These are phyloP conservation scores for Liparis tanakae DNA, from an alignment of 2,797 vertebrate species.

Conservation along the genomic window DNA sequence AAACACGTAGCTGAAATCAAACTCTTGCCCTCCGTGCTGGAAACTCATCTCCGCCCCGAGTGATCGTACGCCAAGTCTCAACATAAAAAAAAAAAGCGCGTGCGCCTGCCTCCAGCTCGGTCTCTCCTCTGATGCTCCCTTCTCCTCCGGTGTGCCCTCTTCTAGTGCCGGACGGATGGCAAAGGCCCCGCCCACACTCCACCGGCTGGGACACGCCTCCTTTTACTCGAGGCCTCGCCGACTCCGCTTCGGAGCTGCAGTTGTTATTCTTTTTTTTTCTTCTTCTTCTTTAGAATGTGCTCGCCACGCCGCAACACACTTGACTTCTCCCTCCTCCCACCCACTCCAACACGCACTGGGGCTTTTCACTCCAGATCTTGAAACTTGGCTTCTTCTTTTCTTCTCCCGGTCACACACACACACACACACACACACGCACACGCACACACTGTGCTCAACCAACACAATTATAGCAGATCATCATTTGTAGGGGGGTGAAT, in stretches of 20 bases:
- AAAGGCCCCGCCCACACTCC: constrained; percentile 65
- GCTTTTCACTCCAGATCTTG: constrained; percentile 63
- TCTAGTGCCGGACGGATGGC: constrained; percentile 60
- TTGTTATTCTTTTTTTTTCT: constrained; percentile 38
- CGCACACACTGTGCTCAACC: constrained; percentile 24
- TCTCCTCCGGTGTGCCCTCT: constrained; percentile 38
- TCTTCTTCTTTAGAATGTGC: constrained; percentile 20
- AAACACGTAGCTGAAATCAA: constrained; percentile 91
- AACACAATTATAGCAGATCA: constrained; percentile 45
- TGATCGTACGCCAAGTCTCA: constrained; percentile 9
- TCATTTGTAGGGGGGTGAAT: constrained; percentile 33
- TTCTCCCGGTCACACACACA: constrained; percentile 29
- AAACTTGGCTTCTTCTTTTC: constrained; percentile 38
- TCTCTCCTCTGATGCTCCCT: constrained; percentile 47
- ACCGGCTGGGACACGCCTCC: constrained; percentile 64
- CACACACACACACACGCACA: too few species aligned
- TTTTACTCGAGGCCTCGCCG: constrained; percentile 64
- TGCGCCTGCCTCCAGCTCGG: constrained; percentile 22
- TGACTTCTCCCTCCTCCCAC: constrained; percentile 57
- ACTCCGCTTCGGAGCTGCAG: constrained; percentile 51
- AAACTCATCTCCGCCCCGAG: constrained; percentile 82
- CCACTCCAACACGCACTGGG: constrained; percentile 54
- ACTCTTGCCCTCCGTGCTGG: constrained; percentile 85
- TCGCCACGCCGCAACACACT: constrained; percentile 39
- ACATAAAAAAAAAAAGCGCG: constrained; percentile 7